phyloP scores from a whole-genome alignment of 2,797 vertebrate genomes.

The Rhynchonycteris naso region DNA sequence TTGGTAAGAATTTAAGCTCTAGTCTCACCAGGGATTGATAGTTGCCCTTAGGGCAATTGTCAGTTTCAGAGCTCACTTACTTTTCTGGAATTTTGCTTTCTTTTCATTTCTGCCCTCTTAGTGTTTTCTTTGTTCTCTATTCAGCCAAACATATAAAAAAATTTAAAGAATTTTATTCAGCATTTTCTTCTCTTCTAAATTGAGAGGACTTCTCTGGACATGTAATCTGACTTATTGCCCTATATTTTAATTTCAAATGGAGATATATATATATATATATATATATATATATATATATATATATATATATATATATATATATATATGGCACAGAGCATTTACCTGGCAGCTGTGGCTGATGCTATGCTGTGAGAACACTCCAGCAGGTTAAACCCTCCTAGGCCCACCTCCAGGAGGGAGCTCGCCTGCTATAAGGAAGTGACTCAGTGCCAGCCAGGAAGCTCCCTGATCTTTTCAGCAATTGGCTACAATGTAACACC shows the following conservation, averaged over 20 bases:
- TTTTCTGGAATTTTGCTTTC: not conserved
- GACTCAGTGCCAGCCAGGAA: no score
- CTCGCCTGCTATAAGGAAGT: no score
- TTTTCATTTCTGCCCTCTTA: not conserved
- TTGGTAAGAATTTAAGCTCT: not conserved
- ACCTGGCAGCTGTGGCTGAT: no score
- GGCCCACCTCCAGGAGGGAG: no score
- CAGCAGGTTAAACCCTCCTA: no score
- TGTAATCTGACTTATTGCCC: not conserved
- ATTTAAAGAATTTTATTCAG: not conserved
- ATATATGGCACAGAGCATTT: no score
- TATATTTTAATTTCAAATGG: not conserved
- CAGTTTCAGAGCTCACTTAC: not conserved
- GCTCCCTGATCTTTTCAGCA: no score
- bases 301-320: no score
- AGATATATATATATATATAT: not conserved
- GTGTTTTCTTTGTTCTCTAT: not conserved
- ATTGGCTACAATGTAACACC: no score
- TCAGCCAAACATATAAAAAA: not conserved
- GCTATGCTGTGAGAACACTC: no score
- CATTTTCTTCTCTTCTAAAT: constrained; percentile 10
- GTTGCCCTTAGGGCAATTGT: not conserved
- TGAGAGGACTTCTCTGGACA: not conserved
- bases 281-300: no score
- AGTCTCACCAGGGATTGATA: not conserved